These are phyloP conservation scores for Pelagia noctiluca DNA, from an alignment of 30 jellyfish, hydroid and myxozoan genomes.

Conservation along the genomic window DNA sequence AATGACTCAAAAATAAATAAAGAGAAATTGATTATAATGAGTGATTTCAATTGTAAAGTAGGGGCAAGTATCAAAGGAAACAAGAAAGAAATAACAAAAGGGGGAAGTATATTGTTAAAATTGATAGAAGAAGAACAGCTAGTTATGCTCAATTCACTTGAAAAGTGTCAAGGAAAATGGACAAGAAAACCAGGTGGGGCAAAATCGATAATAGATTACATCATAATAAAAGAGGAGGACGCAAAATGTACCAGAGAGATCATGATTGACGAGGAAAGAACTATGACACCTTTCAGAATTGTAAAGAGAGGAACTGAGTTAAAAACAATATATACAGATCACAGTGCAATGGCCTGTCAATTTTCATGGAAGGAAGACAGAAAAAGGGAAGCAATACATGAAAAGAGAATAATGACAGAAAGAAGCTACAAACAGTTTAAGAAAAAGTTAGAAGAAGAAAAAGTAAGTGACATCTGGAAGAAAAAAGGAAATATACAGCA, in stretches of 20 bases:
- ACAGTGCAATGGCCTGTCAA: slow-evolving; percentile 1
- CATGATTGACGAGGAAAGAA: slow-evolving; percentile 39
- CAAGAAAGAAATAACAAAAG: background rate
- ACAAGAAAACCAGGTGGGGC: slow-evolving; percentile 20
- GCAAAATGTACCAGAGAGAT: background rate
- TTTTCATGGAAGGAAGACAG: background rate
- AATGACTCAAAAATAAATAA: background rate
- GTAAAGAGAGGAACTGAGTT: background rate
- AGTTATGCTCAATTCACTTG: background rate
- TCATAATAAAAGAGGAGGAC: slow-evolving; percentile 17
- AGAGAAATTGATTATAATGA: slow-evolving; percentile 7
- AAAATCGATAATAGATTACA: slow-evolving; percentile 29
- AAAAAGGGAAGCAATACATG: background rate
- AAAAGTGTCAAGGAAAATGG: slow-evolving; percentile 24
- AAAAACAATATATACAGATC: background rate
- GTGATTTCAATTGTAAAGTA: slow-evolving; percentile 11
- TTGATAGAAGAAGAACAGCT: slow-evolving; percentile 18
- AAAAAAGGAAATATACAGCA: background rate
- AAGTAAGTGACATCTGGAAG: slow-evolving; percentile 5
- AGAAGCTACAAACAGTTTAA: background rate
- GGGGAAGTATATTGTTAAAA: slow-evolving; percentile 1
- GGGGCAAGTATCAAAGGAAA: background rate
- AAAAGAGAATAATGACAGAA: background rate
- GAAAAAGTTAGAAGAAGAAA: background rate
- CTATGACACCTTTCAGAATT: slow-evolving; percentile 7